Base-by-base conservation (phyloP, 2,888 invertebrate species). In the Hypercompe scribonia region DNA sequence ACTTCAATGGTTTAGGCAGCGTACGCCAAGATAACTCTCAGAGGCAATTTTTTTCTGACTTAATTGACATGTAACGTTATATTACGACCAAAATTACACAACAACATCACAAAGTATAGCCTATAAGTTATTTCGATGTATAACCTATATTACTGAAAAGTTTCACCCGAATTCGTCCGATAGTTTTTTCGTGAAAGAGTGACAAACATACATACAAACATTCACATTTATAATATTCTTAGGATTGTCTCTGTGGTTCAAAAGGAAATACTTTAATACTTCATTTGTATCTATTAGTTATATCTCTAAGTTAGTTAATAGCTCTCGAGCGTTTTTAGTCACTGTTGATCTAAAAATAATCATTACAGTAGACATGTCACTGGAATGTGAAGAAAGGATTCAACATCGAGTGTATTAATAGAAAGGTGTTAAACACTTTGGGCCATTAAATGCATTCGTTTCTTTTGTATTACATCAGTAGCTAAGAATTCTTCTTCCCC, bases 221-320 rank as follows among this genome's bases (percentile, higher is more conserved):
- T 39, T 39, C 7, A 11, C 7, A 39, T 39, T 46, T 18, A 46
- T 18, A 46, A 46, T 46, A 46, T 3, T 18, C 15, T 7, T 46
- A 5, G 42, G 28, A 39, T 65, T 7, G 18, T 28, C 42, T 66
- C 18, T 31, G 1, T 66, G 21, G 21, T 31, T 42, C 31, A 63
- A 34, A 67, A 33, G 58, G 66, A 61, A 46, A 61, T 39, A 58
- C 33, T 33, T 46, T 18, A 13, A 67, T 67, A 21, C 33, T 71
- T 71, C 34, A 67, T 71, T 71, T 67, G 67, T 67, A 46, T 67
- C 54, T 36, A 68, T 68, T 54, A 65, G 65, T 73, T 69, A 69
- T 34, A 39, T 58, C 21, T 63, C 28, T 64, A 67, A 70, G 63
- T 50, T 42, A 67, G 63, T 58, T 70, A 67, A 70, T 70, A 70